phyloP scores from a whole-genome alignment of 2,888 invertebrate species.

The Lasioglossum calceatum region DNA sequence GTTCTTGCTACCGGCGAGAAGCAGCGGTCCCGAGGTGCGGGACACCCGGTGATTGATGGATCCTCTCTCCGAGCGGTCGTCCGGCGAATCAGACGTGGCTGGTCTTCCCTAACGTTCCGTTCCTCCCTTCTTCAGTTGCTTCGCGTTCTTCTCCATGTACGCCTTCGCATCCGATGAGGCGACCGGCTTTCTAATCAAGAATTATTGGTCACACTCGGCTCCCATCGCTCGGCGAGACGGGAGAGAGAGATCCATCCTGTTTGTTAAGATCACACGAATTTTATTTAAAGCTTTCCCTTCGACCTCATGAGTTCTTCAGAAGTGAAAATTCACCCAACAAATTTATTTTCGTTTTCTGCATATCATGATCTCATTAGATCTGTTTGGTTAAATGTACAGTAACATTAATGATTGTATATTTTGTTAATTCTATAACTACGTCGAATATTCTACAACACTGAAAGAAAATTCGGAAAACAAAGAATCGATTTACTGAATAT shows the following conservation, averaged over 20 bases:
- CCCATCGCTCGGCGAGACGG: constrained; percentile 27
- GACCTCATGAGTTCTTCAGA: too few relatives aligned
- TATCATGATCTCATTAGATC: too few relatives aligned
- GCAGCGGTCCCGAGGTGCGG: constrained; percentile 75
- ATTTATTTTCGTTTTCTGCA: neutral
- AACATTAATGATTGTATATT: too few relatives aligned
- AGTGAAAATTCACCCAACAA: neutral
- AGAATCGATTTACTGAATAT: too few relatives aligned
- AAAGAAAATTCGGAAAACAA: too few relatives aligned
- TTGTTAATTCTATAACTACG: too few relatives aligned
- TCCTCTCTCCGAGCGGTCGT: constrained; percentile 80
- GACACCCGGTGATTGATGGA: constrained; percentile 82
- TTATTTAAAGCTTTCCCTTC: neutral
- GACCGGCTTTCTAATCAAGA: constrained; percentile 78
- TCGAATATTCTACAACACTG: too few relatives aligned
- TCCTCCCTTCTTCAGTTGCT: constrained; percentile 55
- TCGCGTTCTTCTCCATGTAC: constrained; percentile 60
- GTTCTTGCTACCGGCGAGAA: constrained; percentile 82
- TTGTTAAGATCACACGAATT: neutral
- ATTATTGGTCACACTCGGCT: constrained; percentile 78
- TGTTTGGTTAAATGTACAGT: too few relatives aligned
- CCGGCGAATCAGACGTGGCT: constrained; percentile 69
- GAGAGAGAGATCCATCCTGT: neutral
- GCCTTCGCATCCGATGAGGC: constrained; percentile 71
- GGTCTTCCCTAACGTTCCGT: constrained; percentile 57